A percentile compares a stretch with the other conserved stretches of the same genome.
Conservation (phyloP, 2,888 invertebrate species). For the Agrochola litura region DNA sequence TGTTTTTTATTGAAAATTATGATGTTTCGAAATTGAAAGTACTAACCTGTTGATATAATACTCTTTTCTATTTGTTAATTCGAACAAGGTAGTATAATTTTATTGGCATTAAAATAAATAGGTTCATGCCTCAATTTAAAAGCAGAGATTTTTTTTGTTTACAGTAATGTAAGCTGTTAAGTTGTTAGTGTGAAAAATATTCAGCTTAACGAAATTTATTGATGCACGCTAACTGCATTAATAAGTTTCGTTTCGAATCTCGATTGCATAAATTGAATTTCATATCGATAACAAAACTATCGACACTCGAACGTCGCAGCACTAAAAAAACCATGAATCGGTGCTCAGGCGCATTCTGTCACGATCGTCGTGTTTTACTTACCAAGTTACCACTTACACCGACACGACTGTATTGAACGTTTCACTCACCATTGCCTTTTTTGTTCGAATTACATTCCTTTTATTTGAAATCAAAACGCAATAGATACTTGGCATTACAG, state of each 20-base stretch:
- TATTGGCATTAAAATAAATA: neutral
- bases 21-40: slow-evolving; percentile 1
- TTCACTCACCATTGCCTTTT: slow-evolving; percentile 59
- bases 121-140: neutral
- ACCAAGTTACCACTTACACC: slow-evolving; percentile 68
- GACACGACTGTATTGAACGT: slow-evolving; percentile 54
- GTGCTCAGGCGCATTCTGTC: slow-evolving; percentile 82
- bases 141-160: neutral
- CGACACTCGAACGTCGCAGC: slow-evolving; percentile 58
- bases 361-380: slow-evolving; percentile 75
- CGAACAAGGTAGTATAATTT: too few species aligned
- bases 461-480: slow-evolving; percentile 40
- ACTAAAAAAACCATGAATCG: slow-evolving; percentile 67
- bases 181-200: neutral
- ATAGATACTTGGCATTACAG: slow-evolving; percentile 9
- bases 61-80: neutral
- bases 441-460: slow-evolving; percentile 32
- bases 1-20: neutral
- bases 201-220: too few species aligned
- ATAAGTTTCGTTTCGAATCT: neutral
- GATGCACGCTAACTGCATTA: neutral
- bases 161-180: neutral
- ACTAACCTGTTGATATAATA: neutral
- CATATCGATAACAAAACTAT: slow-evolving; percentile 40
- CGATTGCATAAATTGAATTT: neutral